phyloP scores from a whole-genome alignment of 2,113 vertebrate species.

The Albula goreensis region DNA sequence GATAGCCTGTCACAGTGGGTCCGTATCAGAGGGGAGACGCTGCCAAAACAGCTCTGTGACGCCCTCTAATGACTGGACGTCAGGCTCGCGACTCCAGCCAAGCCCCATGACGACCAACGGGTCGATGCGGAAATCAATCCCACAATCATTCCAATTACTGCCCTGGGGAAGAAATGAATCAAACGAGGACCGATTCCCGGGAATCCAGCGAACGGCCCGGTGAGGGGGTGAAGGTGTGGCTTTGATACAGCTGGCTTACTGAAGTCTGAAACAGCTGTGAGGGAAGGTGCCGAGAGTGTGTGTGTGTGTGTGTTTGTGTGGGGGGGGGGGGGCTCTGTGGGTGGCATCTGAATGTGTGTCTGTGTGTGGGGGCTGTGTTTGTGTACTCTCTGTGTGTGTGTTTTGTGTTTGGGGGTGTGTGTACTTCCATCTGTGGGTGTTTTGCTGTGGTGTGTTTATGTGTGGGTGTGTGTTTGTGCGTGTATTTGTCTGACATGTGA shows the following conservation, averaged over 20 bases:
- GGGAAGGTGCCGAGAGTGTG: neutral
- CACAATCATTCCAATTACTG: neutral
- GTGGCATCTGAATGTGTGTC: neutral
- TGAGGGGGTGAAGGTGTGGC: neutral
- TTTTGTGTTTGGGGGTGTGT: neutral
- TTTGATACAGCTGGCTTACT: neutral
- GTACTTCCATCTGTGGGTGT: neutral
- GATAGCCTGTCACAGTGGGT: neutral
- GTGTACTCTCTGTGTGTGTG: neutral
- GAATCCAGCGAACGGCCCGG: neutral
- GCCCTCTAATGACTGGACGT: neutral
- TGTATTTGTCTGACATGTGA: neutral
- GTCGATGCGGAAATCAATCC: neutral
- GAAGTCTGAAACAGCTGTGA: conserved; percentile 12
- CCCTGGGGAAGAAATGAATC: neutral
- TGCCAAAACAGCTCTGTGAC: neutral
- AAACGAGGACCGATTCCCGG: neutral
- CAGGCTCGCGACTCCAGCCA: neutral
- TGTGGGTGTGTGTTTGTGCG: neutral
- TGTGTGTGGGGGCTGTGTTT: conserved; percentile 1
- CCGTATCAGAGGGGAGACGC: neutral
- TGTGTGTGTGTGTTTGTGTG: neutral
- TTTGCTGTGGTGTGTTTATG: too few species aligned
- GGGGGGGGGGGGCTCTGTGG: too few species aligned
- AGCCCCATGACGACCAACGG: neutral